These are phyloP conservation scores for Dione vanillae DNA, from an alignment of 2,888 invertebrate species.

Conservation along the genomic window DNA sequence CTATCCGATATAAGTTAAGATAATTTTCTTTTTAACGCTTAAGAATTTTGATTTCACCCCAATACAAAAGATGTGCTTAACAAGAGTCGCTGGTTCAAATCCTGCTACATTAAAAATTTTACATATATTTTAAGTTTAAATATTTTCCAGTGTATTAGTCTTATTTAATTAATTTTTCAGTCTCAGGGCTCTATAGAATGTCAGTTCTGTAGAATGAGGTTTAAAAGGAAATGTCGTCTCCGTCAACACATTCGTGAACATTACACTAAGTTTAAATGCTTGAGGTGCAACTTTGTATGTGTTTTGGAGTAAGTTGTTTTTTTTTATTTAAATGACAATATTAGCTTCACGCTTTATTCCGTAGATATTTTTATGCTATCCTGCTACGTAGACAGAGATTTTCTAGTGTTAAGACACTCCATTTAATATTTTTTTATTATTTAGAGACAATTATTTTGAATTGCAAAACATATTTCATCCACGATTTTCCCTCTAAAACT, in stretches of 20 bases:
- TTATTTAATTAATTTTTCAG: conserved; percentile 7
- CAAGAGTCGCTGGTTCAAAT: too few species aligned
- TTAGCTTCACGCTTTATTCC: neutral
- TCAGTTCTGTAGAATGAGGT: conserved; percentile 69
- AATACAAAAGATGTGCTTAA: too few species aligned
- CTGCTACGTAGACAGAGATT: neutral
- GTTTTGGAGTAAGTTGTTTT: conserved; percentile 65
- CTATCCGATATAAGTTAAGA: too few species aligned
- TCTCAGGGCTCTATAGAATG: conserved; percentile 56
- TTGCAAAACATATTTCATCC: too few species aligned
- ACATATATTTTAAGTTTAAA: too few species aligned
- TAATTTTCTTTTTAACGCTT: too few species aligned
- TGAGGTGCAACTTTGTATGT: conserved; percentile 65
- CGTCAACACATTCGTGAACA: conserved; percentile 68
- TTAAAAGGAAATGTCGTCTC: conserved; percentile 63
- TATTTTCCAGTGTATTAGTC: too few species aligned
- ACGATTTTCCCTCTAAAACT: too few species aligned
- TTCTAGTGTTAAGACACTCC: neutral
- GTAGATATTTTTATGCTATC: neutral
- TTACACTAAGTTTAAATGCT: conserved; percentile 67
- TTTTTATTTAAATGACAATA: neutral
- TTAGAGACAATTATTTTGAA: too few species aligned
- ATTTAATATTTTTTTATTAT: neutral
- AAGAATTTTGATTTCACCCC: too few species aligned
- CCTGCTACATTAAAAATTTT: too few species aligned